Evolutionary conservation across 1,140 invertebrate species (phyloP).

Genomic region (Dreissena rostriformis): DNA sequence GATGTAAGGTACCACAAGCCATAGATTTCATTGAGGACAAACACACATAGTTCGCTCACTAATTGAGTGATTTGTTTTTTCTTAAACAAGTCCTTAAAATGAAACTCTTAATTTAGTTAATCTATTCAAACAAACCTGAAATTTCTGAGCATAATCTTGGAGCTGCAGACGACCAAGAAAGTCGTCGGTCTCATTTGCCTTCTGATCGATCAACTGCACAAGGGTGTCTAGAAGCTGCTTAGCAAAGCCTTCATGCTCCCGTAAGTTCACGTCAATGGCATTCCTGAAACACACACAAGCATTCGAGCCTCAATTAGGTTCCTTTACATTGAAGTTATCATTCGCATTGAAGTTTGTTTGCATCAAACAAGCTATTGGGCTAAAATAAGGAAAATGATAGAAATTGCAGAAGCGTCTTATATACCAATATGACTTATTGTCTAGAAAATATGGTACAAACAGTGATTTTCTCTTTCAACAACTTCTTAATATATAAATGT

Average conservation of each 20-base stretch:
- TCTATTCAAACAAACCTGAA: conserved; percentile 13
- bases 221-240: not conserved
- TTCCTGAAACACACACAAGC: conserved; percentile 7
- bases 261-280: conserved; percentile 35
- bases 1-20: too few species aligned
- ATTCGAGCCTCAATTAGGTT: not conserved
- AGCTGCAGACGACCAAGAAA: conserved; percentile 19
- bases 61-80: not conserved
- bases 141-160: conserved; percentile 23
- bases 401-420: not conserved
- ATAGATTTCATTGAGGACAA: too few species aligned
- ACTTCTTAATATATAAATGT: too few species aligned
- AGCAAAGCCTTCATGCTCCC: conserved; percentile 36
- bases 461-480: too few species aligned
- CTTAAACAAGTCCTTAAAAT: not conserved
- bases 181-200: conserved; percentile 6
- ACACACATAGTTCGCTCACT: too few species aligned
- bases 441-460: too few species aligned
- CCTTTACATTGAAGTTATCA: not conserved
- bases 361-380: not conserved
- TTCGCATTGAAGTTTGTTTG: too few species aligned
- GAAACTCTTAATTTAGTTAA: not conserved
- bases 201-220: conserved; percentile 2
- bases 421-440: not conserved
- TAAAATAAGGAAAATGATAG: not conserved